These are phyloP conservation scores for Eucidaris tribuloides DNA, from an alignment of 35 echinoderm and acorn worm species.

Conservation along the genomic window DNA sequence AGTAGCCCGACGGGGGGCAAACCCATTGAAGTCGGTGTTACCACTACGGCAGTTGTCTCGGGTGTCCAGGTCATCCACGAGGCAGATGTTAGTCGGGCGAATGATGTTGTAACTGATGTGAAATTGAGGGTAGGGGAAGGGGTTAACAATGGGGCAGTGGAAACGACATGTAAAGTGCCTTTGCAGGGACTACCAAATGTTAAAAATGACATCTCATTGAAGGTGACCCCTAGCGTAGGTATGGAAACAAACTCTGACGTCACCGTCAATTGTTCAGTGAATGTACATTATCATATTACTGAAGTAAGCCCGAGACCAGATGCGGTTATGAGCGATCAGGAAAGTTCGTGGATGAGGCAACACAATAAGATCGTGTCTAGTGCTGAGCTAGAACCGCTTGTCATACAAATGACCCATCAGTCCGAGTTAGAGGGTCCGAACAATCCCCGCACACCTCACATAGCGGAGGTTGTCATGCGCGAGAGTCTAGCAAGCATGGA, in stretches of 20 bases:
- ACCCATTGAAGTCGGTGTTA: constrained; percentile 5
- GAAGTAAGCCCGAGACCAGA: not conserved
- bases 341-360: not conserved
- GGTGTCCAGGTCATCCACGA: constrained; percentile 6
- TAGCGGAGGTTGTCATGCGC: constrained; percentile 12
- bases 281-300: constrained; percentile 19
- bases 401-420: constrained; percentile 4
- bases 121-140: not conserved
- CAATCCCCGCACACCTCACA: constrained; percentile 28
- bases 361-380: not conserved
- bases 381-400: constrained; percentile 21
- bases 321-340: not conserved
- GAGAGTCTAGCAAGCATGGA: constrained; percentile 3
- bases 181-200: not conserved
- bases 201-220: constrained; percentile 13
- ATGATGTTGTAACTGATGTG: constrained; percentile 13
- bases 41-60: not conserved
- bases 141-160: not conserved
- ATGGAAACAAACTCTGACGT: not conserved
- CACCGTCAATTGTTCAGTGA: constrained; percentile 11
- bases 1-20: constrained; percentile 1
- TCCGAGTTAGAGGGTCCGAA: not conserved
- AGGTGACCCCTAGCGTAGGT: not conserved
- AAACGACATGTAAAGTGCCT: not conserved
- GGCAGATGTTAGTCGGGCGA: not conserved